phyloP scores from a whole-genome alignment of 1,140 invertebrate species.

The Danaus melanippus region DNA sequence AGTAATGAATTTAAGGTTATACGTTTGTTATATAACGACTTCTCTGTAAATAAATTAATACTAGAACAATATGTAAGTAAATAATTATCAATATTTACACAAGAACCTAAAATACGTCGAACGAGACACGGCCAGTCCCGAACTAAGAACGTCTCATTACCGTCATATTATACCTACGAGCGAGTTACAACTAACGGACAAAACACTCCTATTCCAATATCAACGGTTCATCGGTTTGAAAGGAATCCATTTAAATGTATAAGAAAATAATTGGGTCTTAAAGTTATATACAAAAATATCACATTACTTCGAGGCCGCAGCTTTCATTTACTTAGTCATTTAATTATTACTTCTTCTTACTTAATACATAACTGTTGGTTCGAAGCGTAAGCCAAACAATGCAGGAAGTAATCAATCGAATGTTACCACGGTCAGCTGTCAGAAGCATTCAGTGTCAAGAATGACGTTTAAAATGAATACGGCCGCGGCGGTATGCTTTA shows the following conservation, averaged over 20 bases:
- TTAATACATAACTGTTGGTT: slow-evolving; percentile 52
- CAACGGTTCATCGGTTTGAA: slow-evolving; percentile 59
- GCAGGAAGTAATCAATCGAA: slow-evolving; percentile 38
- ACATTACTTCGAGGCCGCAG: slow-evolving; percentile 72
- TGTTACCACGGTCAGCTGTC: slow-evolving; percentile 12
- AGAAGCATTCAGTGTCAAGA: slow-evolving; percentile 1
- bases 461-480: too few species aligned
- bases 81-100: slow-evolving; percentile 61
- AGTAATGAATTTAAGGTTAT: slow-evolving; percentile 64
- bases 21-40: slow-evolving; percentile 57
- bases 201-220: slow-evolving; percentile 41
- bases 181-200: neutral
- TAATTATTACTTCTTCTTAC: slow-evolving; percentile 64
- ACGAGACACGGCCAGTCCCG: slow-evolving; percentile 21
- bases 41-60: slow-evolving; percentile 49
- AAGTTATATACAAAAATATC: slow-evolving; percentile 72
- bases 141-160: neutral
- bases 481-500: too few species aligned
- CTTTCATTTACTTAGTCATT: slow-evolving; percentile 65
- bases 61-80: slow-evolving; percentile 51
- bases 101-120: slow-evolving; percentile 47
- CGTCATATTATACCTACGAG: too few species aligned
- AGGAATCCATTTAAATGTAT: slow-evolving; percentile 71
- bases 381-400: slow-evolving; percentile 60
- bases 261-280: slow-evolving; percentile 72